Percentiles rank a stretch among this genome's conserved stretches.
Evolutionary conservation across 2,797 vertebrate species (phyloP).

Genomic region (Phrynocephalus forsythii): DNA sequence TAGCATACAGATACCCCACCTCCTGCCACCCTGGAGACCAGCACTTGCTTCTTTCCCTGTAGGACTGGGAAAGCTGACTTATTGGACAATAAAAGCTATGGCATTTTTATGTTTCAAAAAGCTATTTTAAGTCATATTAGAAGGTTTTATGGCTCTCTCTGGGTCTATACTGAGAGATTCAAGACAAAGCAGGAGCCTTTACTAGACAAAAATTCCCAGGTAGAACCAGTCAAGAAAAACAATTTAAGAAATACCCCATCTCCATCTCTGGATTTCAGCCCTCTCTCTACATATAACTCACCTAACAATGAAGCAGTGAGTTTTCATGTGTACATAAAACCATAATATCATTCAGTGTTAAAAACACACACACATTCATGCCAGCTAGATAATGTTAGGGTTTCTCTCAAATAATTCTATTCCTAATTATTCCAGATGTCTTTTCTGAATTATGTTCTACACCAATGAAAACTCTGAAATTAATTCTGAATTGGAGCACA

Average conservation of each 20-base stretch:
- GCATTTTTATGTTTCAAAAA: conserved; percentile 62
- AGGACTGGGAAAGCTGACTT: conserved; percentile 36
- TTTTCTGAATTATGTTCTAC: background rate
- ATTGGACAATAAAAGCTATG: conserved; percentile 46
- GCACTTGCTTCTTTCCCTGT: conserved; percentile 29
- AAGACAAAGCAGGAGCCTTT: conserved; percentile 22
- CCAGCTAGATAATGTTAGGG: background rate
- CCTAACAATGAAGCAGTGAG: background rate
- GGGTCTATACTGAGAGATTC: conserved; percentile 31
- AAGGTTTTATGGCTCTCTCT: conserved; percentile 49
- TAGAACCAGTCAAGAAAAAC: conserved; percentile 40
- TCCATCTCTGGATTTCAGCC: background rate
- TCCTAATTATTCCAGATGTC: background rate
- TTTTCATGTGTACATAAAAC: background rate
- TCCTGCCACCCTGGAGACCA: background rate
- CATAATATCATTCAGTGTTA: background rate
- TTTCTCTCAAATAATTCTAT: background rate
- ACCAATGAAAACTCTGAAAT: background rate
- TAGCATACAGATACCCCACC: background rate
- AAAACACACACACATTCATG: background rate
- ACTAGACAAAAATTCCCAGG: conserved; percentile 49
- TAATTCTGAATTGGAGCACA: background rate
- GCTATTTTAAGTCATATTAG: conserved; percentile 57
- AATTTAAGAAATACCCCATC: conserved; percentile 33
- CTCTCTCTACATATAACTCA: background rate